These are phyloP conservation scores for Nyleta sp. DNA, from an alignment of 2,888 invertebrate genomes.

Conservation along the genomic window DNA sequence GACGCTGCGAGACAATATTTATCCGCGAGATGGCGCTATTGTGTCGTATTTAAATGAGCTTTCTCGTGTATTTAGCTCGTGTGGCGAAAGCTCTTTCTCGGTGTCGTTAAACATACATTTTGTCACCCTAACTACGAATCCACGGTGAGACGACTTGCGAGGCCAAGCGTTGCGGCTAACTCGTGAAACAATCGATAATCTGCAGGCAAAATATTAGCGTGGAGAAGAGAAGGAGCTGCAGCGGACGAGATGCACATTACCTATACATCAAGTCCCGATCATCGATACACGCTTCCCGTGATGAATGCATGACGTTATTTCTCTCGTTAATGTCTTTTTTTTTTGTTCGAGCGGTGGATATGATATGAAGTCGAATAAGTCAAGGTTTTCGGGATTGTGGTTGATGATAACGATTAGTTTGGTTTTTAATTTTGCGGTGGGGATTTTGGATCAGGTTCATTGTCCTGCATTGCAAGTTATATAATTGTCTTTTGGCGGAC, in stretches of 20 bases:
- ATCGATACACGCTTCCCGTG: conserved; percentile 23
- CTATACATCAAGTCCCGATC: conserved; percentile 35
- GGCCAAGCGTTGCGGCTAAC: conserved; percentile 55
- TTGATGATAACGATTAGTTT: conserved; percentile 6
- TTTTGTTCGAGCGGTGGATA: background rate
- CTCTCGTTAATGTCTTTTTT: conserved; percentile 19
- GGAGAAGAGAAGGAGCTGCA: conserved; percentile 33
- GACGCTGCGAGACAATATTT: conserved; percentile 44
- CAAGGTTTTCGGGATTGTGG: background rate
- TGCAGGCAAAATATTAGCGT: conserved; percentile 54
- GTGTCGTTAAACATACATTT: conserved; percentile 76
- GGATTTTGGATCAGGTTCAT: no score
- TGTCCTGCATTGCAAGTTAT: no score
- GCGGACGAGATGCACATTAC: conserved; percentile 22
- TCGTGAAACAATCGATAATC: conserved; percentile 59
- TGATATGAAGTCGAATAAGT: no score
- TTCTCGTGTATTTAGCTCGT: conserved; percentile 76
- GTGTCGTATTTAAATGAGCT: conserved; percentile 79
- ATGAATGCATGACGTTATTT: conserved; percentile 32
- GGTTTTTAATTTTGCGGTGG: no score
- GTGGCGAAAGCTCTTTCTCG: conserved; percentile 67
- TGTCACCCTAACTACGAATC: conserved; percentile 68
- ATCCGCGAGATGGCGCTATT: conserved; percentile 72
- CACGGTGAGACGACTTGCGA: conserved; percentile 51
- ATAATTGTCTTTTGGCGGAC: no score